Base-by-base conservation (phyloP, 1,140 invertebrate species). In the Ceratosolen fusciceps region DNA sequence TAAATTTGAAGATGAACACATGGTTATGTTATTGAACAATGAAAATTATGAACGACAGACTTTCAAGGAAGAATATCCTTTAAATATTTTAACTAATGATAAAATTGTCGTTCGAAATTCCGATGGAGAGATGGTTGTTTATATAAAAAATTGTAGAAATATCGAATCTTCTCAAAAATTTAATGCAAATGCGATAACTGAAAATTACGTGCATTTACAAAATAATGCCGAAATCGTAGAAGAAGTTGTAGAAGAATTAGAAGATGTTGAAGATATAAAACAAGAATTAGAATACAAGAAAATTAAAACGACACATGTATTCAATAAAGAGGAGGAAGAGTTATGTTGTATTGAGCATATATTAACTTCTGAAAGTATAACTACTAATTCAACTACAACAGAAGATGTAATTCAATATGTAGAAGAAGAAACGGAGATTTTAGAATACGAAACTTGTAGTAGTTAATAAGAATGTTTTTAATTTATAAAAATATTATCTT, bases 361-460 rank as follows among this genome's bases (percentile, higher is more conserved):
- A 73, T 24, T 70, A 80, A 19, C 34, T 85, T 3, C 29, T 16
- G 31, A 54, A 68, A 80, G 83, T 29, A 75, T 82, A 26, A 78
- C 82, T 12, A 76, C 67, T 3, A 84, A 83, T 34, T 81, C 79
- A 7, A 83, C 85, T 78, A 86, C 87, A 1, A 85, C 87, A 0
- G 87, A 88, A 47, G 87, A 90, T 65, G 85, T 87, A 1, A 87
- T 90, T 81, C 88, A 90, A 26, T 90, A 90, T 34, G 88, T 90
- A 2, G 87, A 88, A 47, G 89, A 90, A 65, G 88, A 90, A 77
- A 90, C 89, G 0, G 89, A 90, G 77, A 89, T 90, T 58, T 86
- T 90, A 1, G 88, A 90, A 65, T 90, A 90, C 39, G 85, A 89
- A 75, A 80, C 78, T 12, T 52, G 29, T 67, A 65, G 29, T n/a